phyloP scores from a whole-genome alignment of 92 coral and sea anemone genomes.

The Palythoa grandis region DNA sequence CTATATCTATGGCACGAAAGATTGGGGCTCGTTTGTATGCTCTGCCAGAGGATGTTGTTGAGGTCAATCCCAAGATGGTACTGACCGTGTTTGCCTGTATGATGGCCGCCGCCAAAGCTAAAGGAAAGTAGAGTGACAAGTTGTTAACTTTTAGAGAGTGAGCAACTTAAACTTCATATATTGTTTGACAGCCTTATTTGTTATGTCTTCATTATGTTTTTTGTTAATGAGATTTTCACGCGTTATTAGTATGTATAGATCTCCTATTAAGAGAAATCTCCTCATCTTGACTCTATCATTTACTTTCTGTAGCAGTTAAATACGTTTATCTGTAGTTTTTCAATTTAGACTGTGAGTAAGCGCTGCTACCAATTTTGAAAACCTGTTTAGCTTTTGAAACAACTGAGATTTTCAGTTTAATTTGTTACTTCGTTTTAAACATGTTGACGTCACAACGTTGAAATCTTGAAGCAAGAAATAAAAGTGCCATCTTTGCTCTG shows the following conservation, averaged over 20 bases:
- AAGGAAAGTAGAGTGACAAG: not conserved
- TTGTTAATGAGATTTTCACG: too few species aligned
- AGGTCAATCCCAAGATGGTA: slow-evolving; percentile 95
- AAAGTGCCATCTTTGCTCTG: not conserved
- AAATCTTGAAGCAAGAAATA: not conserved
- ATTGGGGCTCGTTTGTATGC: slow-evolving; percentile 93
- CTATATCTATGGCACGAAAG: slow-evolving; percentile 97
- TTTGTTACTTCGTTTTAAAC: too few species aligned
- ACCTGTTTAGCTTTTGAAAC: not conserved
- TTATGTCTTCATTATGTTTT: too few species aligned
- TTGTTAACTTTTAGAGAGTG: not conserved
- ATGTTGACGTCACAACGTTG: not conserved
- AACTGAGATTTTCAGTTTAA: not conserved
- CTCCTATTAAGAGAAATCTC: too few species aligned
- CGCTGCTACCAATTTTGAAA: not conserved
- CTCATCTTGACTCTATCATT: too few species aligned
- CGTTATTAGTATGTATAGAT: too few species aligned
- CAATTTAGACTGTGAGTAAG: too few species aligned
- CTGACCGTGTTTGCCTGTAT: slow-evolving; percentile 96
- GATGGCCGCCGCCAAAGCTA: slow-evolving; percentile 71
- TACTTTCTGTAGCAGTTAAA: too few species aligned
- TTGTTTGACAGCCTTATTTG: too few species aligned
- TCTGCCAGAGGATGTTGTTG: slow-evolving; percentile 95
- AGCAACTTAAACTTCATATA: too few species aligned
- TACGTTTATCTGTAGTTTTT: too few species aligned